These are phyloP conservation scores for Menidia beryllina DNA, from an alignment of 2,113 vertebrate genomes.

Conservation along the genomic window DNA sequence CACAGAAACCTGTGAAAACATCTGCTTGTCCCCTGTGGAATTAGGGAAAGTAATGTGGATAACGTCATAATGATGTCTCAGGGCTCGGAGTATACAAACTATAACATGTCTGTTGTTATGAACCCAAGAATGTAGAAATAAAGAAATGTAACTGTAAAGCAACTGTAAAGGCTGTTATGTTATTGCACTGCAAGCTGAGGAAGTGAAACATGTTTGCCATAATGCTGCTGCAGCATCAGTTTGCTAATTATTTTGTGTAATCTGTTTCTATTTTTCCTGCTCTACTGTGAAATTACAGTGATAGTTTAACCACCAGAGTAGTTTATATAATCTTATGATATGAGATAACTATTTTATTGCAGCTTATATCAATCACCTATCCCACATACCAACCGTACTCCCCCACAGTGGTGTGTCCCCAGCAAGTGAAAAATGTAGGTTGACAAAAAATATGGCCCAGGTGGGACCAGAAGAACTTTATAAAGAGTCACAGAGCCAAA, in stretches of 20 bases:
- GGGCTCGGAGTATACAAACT: not conserved
- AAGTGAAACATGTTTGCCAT: not conserved
- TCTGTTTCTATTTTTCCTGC: not conserved
- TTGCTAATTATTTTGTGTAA: not conserved
- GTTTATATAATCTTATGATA: constrained; percentile 15
- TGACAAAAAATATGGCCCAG: not conserved
- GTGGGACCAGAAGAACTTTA: not conserved
- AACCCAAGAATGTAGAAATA: not conserved
- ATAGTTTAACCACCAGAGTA: no score
- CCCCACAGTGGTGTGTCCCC: not conserved
- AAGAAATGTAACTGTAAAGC: not conserved
- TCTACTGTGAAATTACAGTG: not conserved
- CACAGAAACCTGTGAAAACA: no score
- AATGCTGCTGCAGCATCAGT: not conserved
- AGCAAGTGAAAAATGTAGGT: not conserved
- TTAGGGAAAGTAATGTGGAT: not conserved
- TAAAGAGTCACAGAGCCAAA: not conserved
- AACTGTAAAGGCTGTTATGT: not conserved
- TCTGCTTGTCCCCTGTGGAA: not conserved
- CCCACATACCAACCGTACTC: not conserved
- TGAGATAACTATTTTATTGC: not conserved
- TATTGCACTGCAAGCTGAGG: not conserved
- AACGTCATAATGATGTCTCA: constrained; percentile 7
- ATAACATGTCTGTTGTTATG: constrained; percentile 8
- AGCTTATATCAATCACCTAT: not conserved